Conservation (phyloP, 2,113 vertebrate species). For the Grammomys dolichurus region DNA sequence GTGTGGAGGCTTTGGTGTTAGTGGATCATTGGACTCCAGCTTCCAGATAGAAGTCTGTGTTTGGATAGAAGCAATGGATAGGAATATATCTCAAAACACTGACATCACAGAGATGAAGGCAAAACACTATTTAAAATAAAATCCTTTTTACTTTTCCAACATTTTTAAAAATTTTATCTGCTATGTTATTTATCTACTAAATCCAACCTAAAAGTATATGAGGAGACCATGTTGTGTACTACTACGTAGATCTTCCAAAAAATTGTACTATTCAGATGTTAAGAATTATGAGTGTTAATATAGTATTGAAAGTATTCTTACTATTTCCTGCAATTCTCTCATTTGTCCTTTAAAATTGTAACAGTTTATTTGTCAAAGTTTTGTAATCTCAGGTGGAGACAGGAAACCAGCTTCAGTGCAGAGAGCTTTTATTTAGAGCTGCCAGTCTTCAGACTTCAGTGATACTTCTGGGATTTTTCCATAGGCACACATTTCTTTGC, state of each 20-base stretch:
- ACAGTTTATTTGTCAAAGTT: not conserved
- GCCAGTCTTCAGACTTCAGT: not conserved
- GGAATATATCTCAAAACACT: not conserved
- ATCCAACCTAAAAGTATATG: not conserved
- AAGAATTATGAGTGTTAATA: not conserved
- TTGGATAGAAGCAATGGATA: not conserved
- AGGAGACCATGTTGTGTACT: not conserved
- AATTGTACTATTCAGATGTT: not conserved
- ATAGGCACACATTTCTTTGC: not conserved
- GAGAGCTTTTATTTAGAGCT: not conserved
- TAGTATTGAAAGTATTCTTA: not conserved
- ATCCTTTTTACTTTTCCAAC: not conserved
- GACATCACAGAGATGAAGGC: conserved; percentile 23
- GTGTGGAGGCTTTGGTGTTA: not conserved
- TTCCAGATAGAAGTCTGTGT: not conserved
- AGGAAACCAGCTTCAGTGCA: not conserved
- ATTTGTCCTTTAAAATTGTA: not conserved
- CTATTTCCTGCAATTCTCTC: not conserved
- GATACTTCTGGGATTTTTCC: not conserved
- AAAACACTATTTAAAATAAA: not conserved
- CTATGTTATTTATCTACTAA: not conserved
- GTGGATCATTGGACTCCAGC: not conserved
- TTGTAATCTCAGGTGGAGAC: not conserved
- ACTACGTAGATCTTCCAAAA: not conserved
- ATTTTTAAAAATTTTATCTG: conserved; percentile 29